These are phyloP conservation scores for Neotoxoptera formosana DNA, from an alignment of 1,140 invertebrate genomes.

Conservation along the genomic window DNA sequence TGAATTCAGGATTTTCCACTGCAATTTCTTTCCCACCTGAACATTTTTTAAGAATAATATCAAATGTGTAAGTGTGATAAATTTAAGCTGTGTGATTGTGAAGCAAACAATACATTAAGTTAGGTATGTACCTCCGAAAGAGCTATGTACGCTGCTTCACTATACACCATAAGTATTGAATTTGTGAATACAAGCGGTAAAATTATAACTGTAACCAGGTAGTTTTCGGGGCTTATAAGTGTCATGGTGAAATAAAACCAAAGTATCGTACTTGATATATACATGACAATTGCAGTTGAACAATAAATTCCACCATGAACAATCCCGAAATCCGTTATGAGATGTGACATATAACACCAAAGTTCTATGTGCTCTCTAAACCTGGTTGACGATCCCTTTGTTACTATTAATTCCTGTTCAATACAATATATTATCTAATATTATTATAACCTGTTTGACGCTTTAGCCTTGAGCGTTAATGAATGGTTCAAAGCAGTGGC, in stretches of 20 bases:
- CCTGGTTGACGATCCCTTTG: not conserved
- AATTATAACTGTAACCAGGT: not conserved
- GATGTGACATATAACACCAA: conserved; percentile 36
- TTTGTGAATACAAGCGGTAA: not conserved
- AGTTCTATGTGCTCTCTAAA: conserved; percentile 27
- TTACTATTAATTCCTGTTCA: not conserved
- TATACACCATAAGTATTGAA: not conserved
- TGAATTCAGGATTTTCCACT: conserved; percentile 11
- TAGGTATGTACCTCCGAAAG: not conserved
- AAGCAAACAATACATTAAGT: not conserved
- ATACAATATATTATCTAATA: not conserved
- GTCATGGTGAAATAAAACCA: not conserved
- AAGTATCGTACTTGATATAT: not conserved
- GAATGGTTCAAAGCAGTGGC: not conserved
- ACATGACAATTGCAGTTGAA: not conserved
- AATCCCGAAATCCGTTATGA: conserved; percentile 1
- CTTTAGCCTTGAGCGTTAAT: not conserved
- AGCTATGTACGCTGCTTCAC: not conserved
- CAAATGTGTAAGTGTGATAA: not conserved
- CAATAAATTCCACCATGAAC: conserved; percentile 10
- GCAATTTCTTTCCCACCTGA: not conserved
- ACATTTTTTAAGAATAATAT: not conserved
- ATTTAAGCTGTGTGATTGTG: not conserved
- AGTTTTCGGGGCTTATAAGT: not conserved
- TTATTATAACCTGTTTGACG: too few relatives aligned